phyloP scores from a whole-genome alignment of 37 sponge, comb jelly and placozoan species.

The Beroe forskalii region DNA sequence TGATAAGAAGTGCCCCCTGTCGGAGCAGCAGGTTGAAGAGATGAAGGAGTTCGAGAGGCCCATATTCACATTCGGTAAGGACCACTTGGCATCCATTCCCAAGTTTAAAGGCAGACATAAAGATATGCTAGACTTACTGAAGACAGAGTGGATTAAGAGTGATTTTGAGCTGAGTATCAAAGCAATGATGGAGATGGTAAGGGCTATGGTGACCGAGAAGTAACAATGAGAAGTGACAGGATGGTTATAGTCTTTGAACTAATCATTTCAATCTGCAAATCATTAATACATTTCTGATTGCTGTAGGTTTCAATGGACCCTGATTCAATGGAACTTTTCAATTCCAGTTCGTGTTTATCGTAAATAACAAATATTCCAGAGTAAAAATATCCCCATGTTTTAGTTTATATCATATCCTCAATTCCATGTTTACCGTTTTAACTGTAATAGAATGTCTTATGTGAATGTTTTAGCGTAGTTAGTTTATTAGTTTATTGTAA shows the following conservation, averaged over 20 bases:
- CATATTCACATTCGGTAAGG: neutral
- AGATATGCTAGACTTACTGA: neutral
- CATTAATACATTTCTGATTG: neutral
- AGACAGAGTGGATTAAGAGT: conserved; percentile 1
- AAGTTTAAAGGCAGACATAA: conserved; percentile 18
- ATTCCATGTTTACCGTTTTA: no score
- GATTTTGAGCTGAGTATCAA: neutral
- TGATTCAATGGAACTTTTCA: neutral
- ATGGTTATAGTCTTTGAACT: no score
- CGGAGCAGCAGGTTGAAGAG: neutral
- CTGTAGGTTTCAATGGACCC: neutral
- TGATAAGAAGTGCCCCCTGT: neutral
- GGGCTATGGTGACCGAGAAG: neutral
- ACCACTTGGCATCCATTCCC: conserved; percentile 4
- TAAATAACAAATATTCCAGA: no score
- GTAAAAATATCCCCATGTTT: no score
- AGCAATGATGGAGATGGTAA: conserved; percentile 37
- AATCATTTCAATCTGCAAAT: no score
- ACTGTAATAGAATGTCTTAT: no score
- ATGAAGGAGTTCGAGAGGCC: conserved; percentile 10
- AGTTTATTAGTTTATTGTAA: no score
- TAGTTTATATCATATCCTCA: no score
- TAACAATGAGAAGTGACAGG: no score
- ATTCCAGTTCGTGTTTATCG: neutral
- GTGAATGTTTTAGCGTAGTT: no score